These are phyloP conservation scores for Phyllotreta striolata DNA, from an alignment of 2,888 invertebrate species.

Conservation along the genomic window DNA sequence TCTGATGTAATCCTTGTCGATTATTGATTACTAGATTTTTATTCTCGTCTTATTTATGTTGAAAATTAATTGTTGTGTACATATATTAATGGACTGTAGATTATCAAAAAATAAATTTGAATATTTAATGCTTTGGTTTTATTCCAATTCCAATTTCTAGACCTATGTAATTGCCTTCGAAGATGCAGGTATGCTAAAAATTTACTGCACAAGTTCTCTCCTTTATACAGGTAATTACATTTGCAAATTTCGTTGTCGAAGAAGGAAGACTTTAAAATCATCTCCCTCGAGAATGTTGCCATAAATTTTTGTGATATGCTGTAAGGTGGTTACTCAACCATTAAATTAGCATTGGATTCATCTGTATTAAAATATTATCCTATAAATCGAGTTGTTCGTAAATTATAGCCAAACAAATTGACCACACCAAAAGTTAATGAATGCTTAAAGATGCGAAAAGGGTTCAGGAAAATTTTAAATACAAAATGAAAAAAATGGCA, in stretches of 20 bases:
- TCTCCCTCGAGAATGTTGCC: conserved; percentile 7
- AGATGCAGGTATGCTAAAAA: conserved; percentile 13
- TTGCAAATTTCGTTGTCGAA: conserved; percentile 34
- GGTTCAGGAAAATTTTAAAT: too few species aligned
- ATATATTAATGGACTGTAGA: conserved; percentile 59
- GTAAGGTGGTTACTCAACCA: conserved; percentile 34
- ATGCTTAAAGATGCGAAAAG: too few species aligned
- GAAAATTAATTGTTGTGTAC: conserved; percentile 59
- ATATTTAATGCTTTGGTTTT: conserved; percentile 38
- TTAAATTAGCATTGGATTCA: conserved; percentile 26
- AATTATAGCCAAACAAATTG: too few species aligned
- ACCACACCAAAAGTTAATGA: too few species aligned
- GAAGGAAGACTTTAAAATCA: conserved; percentile 34
- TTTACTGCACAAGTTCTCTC: too few species aligned
- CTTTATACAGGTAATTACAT: not conserved
- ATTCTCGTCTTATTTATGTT: conserved; percentile 43
- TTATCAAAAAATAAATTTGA: conserved; percentile 49
- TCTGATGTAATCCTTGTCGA: conserved; percentile 34
- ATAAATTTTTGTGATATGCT: conserved; percentile 40
- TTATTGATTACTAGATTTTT: conserved; percentile 29
- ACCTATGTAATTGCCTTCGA: conserved; percentile 8
- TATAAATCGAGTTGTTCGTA: too few species aligned
- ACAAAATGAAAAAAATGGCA: too few species aligned
- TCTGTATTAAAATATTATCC: conserved; percentile 2
- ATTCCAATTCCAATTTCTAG: conserved; percentile 17